Conservation (phyloP, 2,888 invertebrate genomes). For the Leptarthrus brevirostris region DNA sequence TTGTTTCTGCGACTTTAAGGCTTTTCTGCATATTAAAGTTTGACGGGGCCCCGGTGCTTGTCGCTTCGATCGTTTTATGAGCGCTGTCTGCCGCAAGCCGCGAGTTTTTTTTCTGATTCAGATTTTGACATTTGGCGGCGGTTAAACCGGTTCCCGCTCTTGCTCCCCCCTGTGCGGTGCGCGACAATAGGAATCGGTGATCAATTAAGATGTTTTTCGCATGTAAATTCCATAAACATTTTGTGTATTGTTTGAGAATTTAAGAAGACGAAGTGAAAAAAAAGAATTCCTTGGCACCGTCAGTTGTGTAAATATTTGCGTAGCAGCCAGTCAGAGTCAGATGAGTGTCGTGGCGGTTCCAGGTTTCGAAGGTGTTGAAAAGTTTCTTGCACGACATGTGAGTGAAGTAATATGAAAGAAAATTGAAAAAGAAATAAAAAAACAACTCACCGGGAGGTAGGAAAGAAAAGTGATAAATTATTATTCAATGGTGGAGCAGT, state of each 20-base stretch:
- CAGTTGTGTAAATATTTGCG: slow-evolving; percentile 39
- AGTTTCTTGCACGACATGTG: background rate
- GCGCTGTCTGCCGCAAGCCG: background rate
- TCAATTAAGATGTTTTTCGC: slow-evolving; percentile 38
- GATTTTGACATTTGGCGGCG: slow-evolving; percentile 24
- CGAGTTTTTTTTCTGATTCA: too few species aligned
- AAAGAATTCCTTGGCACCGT: background rate
- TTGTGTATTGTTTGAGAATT: slow-evolving; percentile 7
- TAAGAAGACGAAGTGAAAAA: background rate
- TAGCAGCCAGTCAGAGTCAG: background rate
- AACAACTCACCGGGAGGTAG: background rate
- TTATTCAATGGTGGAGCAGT: slow-evolving; percentile 6
- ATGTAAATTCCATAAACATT: slow-evolving; percentile 24
- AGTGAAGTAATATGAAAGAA: background rate
- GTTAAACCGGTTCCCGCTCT: slow-evolving; percentile 12
- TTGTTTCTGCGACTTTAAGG: background rate
- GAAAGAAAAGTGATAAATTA: slow-evolving; percentile 9
- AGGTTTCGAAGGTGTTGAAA: background rate
- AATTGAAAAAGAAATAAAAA: background rate
- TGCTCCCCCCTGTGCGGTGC: too few species aligned
- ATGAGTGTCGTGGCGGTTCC: background rate
- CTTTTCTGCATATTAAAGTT: background rate
- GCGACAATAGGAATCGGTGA: background rate
- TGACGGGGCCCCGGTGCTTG: background rate
- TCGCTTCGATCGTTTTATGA: slow-evolving; percentile 22